Conservation (phyloP, 2,797 vertebrate species). For the Argyrosomus regius region DNA sequence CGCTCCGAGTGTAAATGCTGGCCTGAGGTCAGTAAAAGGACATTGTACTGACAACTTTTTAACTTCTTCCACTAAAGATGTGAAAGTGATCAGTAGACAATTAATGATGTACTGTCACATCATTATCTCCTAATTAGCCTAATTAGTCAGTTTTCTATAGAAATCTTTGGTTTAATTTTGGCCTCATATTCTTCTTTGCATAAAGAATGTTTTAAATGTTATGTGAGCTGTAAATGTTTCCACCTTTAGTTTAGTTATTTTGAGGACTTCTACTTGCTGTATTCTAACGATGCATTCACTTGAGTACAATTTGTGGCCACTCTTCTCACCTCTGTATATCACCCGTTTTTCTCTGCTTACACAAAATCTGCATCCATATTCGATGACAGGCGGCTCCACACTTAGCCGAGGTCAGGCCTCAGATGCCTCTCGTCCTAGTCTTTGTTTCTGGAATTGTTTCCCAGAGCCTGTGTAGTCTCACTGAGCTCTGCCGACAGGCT, state of each 20-base stretch:
- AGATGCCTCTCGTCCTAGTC: background rate
- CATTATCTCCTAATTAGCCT: too few species aligned
- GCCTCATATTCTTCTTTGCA: background rate
- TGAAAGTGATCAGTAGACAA: too few species aligned
- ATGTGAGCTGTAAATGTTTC: too few species aligned
- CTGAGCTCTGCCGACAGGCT: slow-evolving; percentile 15
- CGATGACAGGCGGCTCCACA: background rate
- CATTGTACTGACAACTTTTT: too few species aligned
- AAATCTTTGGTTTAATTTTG: background rate
- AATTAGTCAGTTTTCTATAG: background rate
- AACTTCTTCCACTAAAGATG: background rate
- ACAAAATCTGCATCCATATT: slow-evolving; percentile 15
- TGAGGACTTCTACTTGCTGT: background rate
- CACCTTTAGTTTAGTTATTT: background rate
- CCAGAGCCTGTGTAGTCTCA: background rate
- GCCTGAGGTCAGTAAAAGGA: background rate
- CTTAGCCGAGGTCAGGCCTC: background rate
- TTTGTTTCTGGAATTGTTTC: slow-evolving; percentile 16
- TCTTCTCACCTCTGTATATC: background rate
- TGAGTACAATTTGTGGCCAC: background rate
- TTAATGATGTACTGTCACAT: too few species aligned
- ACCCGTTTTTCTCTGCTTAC: background rate
- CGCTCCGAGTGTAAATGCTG: too few species aligned
- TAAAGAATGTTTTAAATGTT: background rate
- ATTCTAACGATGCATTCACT: background rate